These are phyloP conservation scores for Alethe castanea DNA, from an alignment of 2,113 vertebrate genomes.

Conservation along the genomic window DNA sequence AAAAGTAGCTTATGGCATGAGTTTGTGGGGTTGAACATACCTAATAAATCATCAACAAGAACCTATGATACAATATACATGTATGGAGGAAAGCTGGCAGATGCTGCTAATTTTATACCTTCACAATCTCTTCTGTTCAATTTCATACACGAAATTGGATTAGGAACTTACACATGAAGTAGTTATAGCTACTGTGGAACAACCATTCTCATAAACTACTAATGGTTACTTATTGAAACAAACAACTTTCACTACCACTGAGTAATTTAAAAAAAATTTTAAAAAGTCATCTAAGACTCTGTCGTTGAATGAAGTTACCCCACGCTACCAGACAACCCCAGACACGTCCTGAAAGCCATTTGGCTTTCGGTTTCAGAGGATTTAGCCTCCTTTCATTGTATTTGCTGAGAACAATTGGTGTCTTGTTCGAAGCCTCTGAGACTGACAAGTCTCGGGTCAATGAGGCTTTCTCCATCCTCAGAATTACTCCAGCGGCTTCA, in stretches of 20 bases:
- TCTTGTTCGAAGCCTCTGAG: background rate
- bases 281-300: background rate
- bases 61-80: rapidly evolving
- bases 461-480: background rate
- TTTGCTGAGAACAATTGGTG: background rate
- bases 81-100: background rate
- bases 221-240: background rate
- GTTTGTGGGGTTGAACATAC: background rate
- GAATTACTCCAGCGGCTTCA: background rate
- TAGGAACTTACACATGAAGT: background rate
- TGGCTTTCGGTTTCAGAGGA: background rate
- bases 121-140: background rate
- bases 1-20: background rate
- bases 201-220: background rate
- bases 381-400: background rate
- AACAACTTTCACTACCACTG: background rate
- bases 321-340: background rate
- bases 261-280: background rate
- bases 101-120: background rate
- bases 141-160: background rate
- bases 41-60: background rate
- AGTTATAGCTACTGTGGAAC: background rate
- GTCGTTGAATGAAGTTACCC: background rate
- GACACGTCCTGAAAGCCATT: rapidly evolving
- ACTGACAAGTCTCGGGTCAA: background rate